Conservation (phyloP, 2,797 vertebrate genomes). For the Tenualosa ilisha region DNA sequence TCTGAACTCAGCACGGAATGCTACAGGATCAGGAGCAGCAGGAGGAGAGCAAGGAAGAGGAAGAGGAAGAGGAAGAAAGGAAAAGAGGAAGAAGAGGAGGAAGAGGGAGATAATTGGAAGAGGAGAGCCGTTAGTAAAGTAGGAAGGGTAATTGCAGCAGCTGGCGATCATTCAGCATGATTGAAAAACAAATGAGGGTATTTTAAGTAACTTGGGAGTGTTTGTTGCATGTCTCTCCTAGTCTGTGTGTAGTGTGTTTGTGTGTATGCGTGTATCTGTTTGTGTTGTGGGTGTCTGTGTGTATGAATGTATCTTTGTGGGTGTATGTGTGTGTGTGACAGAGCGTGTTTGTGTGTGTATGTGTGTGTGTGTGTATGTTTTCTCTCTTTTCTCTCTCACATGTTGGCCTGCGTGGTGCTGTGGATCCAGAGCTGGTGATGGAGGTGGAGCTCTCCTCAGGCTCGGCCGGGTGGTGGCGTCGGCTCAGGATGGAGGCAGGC, state of each 20-base stretch:
- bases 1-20: slow-evolving; percentile 75
- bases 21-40: slow-evolving; percentile 53
- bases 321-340: slow-evolving; percentile 16
- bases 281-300: not conserved
- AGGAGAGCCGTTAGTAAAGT: not conserved
- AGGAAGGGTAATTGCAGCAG: not conserved
- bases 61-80: not conserved
- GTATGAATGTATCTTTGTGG: not conserved
- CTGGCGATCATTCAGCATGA: not conserved
- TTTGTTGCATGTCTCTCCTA: not conserved
- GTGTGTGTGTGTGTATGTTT: not conserved
- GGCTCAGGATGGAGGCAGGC: slow-evolving; percentile 87
- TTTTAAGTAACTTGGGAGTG: not conserved
- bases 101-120: not conserved
- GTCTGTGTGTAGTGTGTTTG: not conserved
- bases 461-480: slow-evolving; percentile 76
- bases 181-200: not conserved
- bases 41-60: not conserved
- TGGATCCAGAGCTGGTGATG: slow-evolving; percentile 80
- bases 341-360: not conserved
- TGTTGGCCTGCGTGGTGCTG: slow-evolving; percentile 86
- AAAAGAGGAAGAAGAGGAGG: not conserved
- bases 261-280: slow-evolving; percentile 14
- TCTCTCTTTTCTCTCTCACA: slow-evolving; percentile 72
- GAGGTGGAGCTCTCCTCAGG: slow-evolving; percentile 92